A percentile compares a stretch with the other conserved stretches of the same genome.
Evolutionary conservation across 2,797 vertebrate species (phyloP).

Genomic region (Spondyliosoma cantharus): DNA sequence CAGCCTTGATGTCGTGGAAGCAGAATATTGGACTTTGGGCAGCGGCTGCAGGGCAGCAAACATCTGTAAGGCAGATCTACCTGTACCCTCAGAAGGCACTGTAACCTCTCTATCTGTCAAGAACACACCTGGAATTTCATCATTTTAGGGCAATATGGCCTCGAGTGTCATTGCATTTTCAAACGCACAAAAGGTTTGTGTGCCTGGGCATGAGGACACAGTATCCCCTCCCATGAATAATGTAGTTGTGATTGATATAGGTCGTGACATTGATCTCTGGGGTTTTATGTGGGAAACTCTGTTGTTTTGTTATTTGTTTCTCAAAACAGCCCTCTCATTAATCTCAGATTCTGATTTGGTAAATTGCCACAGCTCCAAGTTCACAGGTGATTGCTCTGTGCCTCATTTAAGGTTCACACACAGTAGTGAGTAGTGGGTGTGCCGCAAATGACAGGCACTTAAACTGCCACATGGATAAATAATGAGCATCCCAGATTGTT

Average conservation of each 20-base stretch:
- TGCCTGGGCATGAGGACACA: neutral
- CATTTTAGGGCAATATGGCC: slow-evolving; percentile 4
- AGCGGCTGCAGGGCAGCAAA: slow-evolving; percentile 19
- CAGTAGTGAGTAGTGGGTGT: neutral
- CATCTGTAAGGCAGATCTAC: slow-evolving; percentile 27
- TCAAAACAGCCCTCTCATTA: neutral
- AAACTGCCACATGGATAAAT: slow-evolving; percentile 12
- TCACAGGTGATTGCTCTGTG: neutral
- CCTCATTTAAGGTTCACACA: slow-evolving; percentile 8
- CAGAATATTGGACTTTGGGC: neutral
- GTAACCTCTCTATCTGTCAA: slow-evolving; percentile 17
- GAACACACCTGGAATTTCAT: slow-evolving; percentile 28
- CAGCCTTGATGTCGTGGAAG: slow-evolving; percentile 8
- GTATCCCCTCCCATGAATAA: neutral
- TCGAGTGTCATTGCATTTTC: slow-evolving; percentile 21
- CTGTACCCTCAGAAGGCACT: slow-evolving; percentile 11
- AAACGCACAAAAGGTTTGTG: slow-evolving; percentile 5
- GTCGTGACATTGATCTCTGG: neutral
- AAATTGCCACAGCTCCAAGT: slow-evolving; percentile 8
- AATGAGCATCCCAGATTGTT: neutral
- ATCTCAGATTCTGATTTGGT: slow-evolving; percentile 3
- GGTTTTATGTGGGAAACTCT: neutral
- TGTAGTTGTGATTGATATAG: slow-evolving; percentile 7
- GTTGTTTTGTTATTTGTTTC: slow-evolving; percentile 15
- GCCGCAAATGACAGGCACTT: slow-evolving; percentile 4